Conservation (phyloP, 2,797 vertebrate species). For the Dermochelys coriacea region DNA sequence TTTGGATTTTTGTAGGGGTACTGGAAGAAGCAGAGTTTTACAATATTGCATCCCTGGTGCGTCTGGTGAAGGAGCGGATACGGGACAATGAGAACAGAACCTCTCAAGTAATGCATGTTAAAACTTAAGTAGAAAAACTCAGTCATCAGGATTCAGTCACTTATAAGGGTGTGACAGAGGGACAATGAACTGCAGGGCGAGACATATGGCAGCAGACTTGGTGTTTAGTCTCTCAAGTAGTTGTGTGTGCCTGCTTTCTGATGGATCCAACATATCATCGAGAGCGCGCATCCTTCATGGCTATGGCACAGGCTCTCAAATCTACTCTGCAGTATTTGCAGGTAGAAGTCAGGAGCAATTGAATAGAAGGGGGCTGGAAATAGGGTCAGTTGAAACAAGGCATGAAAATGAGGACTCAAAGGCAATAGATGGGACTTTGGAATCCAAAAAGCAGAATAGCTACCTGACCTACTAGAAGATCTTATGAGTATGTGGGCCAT, state of each 20-base stretch:
- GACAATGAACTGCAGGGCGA: neutral
- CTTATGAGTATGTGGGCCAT: neutral
- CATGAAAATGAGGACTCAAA: neutral
- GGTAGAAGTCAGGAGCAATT: neutral
- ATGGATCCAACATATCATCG: neutral
- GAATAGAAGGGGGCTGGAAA: neutral
- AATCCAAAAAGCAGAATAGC: neutral
- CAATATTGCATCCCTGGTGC: constrained; percentile 95
- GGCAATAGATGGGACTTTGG: neutral
- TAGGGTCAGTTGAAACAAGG: neutral
- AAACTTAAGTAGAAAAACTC: neutral
- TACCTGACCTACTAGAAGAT: neutral
- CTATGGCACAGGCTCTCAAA: neutral
- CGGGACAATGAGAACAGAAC: constrained; percentile 98
- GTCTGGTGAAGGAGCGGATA: constrained; percentile 97
- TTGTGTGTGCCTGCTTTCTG: neutral
- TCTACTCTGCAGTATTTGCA: neutral
- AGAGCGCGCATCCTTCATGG: neutral
- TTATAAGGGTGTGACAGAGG: neutral
- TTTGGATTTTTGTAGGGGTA: constrained; percentile 84
- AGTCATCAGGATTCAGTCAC: rapidly evolving
- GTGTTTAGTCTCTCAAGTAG: neutral
- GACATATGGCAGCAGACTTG: neutral
- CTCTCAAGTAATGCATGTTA: constrained; percentile 87
- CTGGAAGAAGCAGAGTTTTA: constrained; percentile 99